Evolutionary conservation across 2,888 invertebrate species (phyloP), one percentile per base, ranked within the genome.

Genomic region (Pseudococcus viburni): DNA sequence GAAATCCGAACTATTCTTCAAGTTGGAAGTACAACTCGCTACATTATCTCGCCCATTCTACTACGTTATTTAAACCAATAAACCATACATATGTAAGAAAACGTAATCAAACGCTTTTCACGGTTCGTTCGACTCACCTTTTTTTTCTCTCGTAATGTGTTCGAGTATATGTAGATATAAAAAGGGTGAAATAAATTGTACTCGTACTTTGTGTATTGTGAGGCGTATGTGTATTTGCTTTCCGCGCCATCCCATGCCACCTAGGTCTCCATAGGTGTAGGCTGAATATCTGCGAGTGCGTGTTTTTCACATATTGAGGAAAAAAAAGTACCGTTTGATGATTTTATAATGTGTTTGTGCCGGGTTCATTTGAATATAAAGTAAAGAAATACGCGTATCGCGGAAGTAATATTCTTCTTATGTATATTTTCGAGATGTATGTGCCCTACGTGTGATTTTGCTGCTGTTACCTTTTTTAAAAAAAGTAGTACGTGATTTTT

Each of bases 321-420:
- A 22, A 64, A 55, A 59, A 59, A 59, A 19, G 59, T 19, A 19
- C 15, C 12, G 68, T 73, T 73, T 73, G 68, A 73, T 73, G 68
- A 73, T 26, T 73, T 73, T 73, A 73, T 73, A 73, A 73, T 73
- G 68, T 59, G 59, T 59, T 59, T 59, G 59, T 33, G 33, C 68
- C 68, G 22, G 12, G 33, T 73, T 26, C 68, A 33, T 73, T 73
- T 73, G 68, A 73, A 73, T 73, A 33, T 33, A 33, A 33, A 26
- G 68, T 73, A 26, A 73, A 33, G 19, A 59, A 26, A 73, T 73
- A 33, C 33, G 68, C 11, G 33, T 73, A 73, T 73, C 11, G n/a
- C 19, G 19, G 9, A 59, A 6, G 59, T 59, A 55, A 55, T 59
- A 59, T 59, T 59, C 19, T 55, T 59, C 5, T 17, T 15, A 55